Conservation (phyloP, 1,140 invertebrate species). For the Cydia amplana region DNA sequence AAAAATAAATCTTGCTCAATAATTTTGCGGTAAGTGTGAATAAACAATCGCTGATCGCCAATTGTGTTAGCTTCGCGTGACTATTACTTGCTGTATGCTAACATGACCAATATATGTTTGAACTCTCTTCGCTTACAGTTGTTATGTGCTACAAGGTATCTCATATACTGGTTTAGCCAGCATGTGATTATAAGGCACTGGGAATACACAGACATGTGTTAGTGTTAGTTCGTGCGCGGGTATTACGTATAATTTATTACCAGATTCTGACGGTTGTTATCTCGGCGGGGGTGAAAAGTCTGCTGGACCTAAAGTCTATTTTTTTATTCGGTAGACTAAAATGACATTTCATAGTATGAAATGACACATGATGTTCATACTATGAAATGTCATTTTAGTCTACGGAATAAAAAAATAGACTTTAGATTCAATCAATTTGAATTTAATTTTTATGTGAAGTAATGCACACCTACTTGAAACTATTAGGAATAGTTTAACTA, state of each 20-base stretch:
- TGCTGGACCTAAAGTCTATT: too few relatives aligned
- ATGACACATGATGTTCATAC: too few relatives aligned
- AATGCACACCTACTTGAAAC: too few relatives aligned
- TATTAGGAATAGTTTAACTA: not conserved
- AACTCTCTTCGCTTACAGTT: not conserved
- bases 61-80: not conserved
- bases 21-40: not conserved
- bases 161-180: not conserved
- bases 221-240: not conserved
- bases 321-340: too few relatives aligned
- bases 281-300: not conserved
- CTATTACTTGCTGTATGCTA: not conserved
- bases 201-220: conserved; percentile 7
- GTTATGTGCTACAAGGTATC: not conserved
- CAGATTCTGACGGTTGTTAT: not conserved
- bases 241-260: conserved; percentile 3
- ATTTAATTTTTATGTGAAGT: not conserved
- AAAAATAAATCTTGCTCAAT: not conserved
- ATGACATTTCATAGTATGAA: too few relatives aligned
- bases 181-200: not conserved
- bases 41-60: not conserved
- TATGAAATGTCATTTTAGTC: too few relatives aligned
- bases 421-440: not conserved
- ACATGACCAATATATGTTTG: not conserved
- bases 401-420: too few relatives aligned